Conservation (phyloP, 2,888 invertebrate species). For the Alloplasta piceator region DNA sequence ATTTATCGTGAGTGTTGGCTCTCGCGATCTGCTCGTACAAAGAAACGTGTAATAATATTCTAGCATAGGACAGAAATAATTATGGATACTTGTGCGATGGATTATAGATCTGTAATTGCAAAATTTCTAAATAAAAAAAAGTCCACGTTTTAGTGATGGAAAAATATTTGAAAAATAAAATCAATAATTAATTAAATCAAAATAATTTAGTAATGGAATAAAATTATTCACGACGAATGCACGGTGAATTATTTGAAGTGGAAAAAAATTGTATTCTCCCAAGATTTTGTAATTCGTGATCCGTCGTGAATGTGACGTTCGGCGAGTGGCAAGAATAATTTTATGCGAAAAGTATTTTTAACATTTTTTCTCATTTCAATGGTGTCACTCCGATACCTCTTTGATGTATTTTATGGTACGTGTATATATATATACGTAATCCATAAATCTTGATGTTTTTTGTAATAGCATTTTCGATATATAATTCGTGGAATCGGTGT, state of each 20-base stretch:
- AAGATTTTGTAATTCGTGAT: too few relatives aligned
- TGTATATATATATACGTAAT: slow-evolving; percentile 11
- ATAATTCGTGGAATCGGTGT: slow-evolving; percentile 61
- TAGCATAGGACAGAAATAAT: slow-evolving; percentile 35
- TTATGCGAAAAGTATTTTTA: slow-evolving; percentile 11
- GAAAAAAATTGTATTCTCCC: too few relatives aligned
- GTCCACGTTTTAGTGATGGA: too few relatives aligned
- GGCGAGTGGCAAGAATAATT: too few relatives aligned
- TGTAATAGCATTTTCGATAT: slow-evolving; percentile 46
- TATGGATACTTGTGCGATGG: not conserved
- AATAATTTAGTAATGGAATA: too few relatives aligned
- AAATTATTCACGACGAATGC: too few relatives aligned
- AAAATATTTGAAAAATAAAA: too few relatives aligned
- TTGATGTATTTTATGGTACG: slow-evolving; percentile 8
- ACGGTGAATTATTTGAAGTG: too few relatives aligned
- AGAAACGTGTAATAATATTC: slow-evolving; percentile 41
- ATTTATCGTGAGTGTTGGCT: slow-evolving; percentile 57
- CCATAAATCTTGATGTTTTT: slow-evolving; percentile 40
- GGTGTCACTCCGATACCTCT: not conserved
- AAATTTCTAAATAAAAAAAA: too few relatives aligned
- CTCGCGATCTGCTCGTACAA: slow-evolving; percentile 25
- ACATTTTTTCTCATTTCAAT: not conserved
- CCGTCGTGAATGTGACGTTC: too few relatives aligned
- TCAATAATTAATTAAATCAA: too few relatives aligned
- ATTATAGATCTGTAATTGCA: too few relatives aligned